Conservation (phyloP, 2,888 invertebrate species). For the Coleophora flavipennella region DNA sequence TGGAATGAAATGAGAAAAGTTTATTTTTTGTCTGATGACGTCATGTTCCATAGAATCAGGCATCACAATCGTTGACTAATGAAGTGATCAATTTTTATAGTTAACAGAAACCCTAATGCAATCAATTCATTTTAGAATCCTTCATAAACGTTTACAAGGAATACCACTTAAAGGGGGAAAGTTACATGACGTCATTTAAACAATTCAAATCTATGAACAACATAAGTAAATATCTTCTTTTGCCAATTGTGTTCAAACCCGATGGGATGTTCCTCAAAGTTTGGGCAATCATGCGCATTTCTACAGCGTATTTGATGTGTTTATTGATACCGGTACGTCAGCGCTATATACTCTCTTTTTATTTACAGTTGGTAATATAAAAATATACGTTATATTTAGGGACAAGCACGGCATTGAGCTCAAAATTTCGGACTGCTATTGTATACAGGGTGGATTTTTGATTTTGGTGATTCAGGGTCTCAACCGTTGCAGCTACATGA, state of each 20-base stretch:
- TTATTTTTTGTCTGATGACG: no score
- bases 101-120: background rate
- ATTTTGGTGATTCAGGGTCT: no score
- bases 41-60: no score
- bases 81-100: no score
- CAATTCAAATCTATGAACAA: slow-evolving; percentile 41
- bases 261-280: slow-evolving; percentile 50
- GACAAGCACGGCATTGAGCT: no score
- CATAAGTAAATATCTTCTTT: slow-evolving; percentile 42
- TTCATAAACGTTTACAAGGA: slow-evolving; percentile 46
- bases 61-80: no score
- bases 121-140: slow-evolving; percentile 37
- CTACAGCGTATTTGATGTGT: slow-evolving; percentile 42
- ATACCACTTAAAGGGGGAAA: slow-evolving; percentile 37
- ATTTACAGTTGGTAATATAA: no score
- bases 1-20: no score
- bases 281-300: slow-evolving; percentile 46
- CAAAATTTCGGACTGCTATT: no score
- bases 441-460: no score
- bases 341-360: background rate
- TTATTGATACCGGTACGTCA: slow-evolving; percentile 50
- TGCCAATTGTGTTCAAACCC: slow-evolving; percentile 52
- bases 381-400: no score
- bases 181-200: slow-evolving; percentile 45
- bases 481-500: no score